Percentiles rank a stretch among this genome's conserved stretches.
Conservation (phyloP, 2,888 invertebrate species). For the Acrobasis repandana region DNA sequence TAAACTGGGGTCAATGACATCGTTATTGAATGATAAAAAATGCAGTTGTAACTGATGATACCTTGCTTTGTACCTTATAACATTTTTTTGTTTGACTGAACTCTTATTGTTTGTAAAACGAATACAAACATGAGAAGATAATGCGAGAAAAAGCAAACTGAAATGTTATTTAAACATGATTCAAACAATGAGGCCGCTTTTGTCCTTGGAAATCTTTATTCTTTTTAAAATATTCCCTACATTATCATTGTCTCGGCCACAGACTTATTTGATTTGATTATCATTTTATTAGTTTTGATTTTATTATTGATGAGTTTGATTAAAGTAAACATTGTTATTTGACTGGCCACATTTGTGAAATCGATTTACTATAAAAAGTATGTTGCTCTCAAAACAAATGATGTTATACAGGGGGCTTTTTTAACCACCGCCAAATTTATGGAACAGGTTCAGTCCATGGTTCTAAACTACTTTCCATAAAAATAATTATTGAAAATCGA, state of each 20-base stretch:
- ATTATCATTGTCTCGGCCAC: neutral
- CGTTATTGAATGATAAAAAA: slow-evolving; percentile 3
- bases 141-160: slow-evolving; percentile 24
- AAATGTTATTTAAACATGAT: slow-evolving; percentile 33
- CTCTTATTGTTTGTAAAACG: slow-evolving; percentile 34
- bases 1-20: slow-evolving; percentile 19
- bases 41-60: slow-evolving; percentile 2
- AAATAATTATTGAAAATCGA: too few species aligned
- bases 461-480: too few species aligned
- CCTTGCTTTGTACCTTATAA: neutral
- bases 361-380: too few species aligned
- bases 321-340: too few species aligned
- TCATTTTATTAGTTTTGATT: too few species aligned
- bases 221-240: neutral
- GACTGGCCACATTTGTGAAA: too few species aligned
- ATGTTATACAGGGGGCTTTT: too few species aligned
- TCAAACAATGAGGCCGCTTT: slow-evolving; percentile 22
- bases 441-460: too few species aligned
- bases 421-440: too few species aligned
- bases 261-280: neutral
- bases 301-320: too few species aligned
- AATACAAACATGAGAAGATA: slow-evolving; percentile 29
- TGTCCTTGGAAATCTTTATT: slow-evolving; percentile 9
- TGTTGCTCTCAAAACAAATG: too few species aligned
- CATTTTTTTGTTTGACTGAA: slow-evolving; percentile 18